Base-by-base conservation (phyloP, 2,888 invertebrate genomes). In the Stegana nigrithorax region DNA sequence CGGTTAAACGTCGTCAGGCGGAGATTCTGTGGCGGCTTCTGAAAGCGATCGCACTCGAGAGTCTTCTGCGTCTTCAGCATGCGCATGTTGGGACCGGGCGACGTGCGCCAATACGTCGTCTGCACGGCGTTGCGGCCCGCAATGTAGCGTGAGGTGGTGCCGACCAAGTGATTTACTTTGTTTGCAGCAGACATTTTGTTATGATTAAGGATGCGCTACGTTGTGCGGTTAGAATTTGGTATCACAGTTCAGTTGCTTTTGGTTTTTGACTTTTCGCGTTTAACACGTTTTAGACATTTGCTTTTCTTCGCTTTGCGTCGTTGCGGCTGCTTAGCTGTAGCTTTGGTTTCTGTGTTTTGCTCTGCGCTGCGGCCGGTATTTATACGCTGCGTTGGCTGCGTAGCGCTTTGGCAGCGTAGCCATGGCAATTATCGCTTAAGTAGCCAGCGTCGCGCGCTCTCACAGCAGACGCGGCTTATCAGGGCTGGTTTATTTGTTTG, bases 71-170 rank as follows among this genome's bases (percentile, higher is more conserved):
- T 89, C 78, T 87, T 89, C 59, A 89, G 75, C 62, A 89, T 85
- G 8, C 87, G 88, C 29, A 87, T 88, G 67, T 85, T 86, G 55
- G 81, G 72, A 4, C 87, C 86, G 45, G 89, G 88, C 4, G 80
- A 75, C 36, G 80, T 67, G 73, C 92, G 87, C 93, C 93, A 93
- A 77, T 93, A 93, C 0, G 92, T 91, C 0, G 92, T 92, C 80
- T 93, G 92, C 21, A 92, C 89, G 1, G 92, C 92, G 75, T 92
- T 90, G 65, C 91, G 89, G 55, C 92, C 91, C 55, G 90, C 90
- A 69, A 92, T 90, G 82, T 90, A 91, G 63, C 92, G 89, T 19
- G 91, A 91, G 42, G 92, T 90, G 69, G 90, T 89, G 72, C 92
- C 91, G 67, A 92, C 89, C 81, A 92, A 83, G 73, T 87, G 86